Percentiles rank a stretch among this genome's conserved stretches.
These are phyloP conservation scores for Nycticorax nycticorax DNA, from an alignment of 2,113 vertebrate genomes.

Conservation along the genomic window DNA sequence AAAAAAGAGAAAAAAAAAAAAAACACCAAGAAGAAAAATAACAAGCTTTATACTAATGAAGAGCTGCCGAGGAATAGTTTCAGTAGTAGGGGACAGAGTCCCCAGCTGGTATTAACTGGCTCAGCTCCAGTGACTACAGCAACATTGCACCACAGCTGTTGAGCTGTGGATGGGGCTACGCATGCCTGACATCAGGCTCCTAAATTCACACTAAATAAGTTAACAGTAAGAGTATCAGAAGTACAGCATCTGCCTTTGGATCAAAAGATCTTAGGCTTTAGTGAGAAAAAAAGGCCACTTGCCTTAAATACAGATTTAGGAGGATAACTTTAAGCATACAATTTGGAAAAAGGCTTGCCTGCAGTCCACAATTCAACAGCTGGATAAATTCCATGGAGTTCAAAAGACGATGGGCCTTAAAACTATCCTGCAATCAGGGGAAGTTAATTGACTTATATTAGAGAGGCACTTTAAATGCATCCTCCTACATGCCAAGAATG, in stretches of 20 bases:
- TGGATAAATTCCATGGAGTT: not conserved
- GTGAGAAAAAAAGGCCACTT: not conserved
- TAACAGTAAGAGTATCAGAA: not conserved
- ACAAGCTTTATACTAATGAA: not conserved
- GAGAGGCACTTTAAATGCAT: not conserved
- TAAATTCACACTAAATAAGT: not conserved
- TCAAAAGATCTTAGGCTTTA: not conserved
- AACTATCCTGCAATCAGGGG: not conserved
- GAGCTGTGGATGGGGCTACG: not conserved
- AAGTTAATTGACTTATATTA: not conserved
- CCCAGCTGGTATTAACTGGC: not conserved
- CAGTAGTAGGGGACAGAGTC: not conserved
- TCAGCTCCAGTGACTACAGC: not conserved
- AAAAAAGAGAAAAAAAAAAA: not conserved
- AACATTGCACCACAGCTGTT: not conserved
- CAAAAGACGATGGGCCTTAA: not conserved
- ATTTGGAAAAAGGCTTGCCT: not conserved
- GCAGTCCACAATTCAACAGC: not conserved
- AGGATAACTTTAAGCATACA: not conserved
- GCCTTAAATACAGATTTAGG: not conserved
- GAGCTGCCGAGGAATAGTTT: not conserved
- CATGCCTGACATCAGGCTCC: not conserved
- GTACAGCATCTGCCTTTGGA: not conserved
- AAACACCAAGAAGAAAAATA: accelerated
- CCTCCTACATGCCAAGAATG: not conserved